Evolutionary conservation across 2,797 vertebrate genomes (phyloP).

Genomic region (Danio tinwini): DNA sequence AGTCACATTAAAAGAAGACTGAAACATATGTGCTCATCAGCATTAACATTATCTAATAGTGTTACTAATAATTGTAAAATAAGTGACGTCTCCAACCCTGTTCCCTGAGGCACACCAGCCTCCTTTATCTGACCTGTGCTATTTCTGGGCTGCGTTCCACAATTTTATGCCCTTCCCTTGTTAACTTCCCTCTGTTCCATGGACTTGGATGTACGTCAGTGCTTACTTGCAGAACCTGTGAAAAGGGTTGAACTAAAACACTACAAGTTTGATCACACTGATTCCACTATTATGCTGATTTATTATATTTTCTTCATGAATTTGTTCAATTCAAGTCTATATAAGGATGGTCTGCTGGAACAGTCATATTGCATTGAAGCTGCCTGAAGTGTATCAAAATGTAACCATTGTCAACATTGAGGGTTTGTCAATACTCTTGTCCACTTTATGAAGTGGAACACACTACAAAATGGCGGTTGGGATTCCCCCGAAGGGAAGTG

Average conservation of each 20-base stretch:
- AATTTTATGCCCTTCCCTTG: not conserved
- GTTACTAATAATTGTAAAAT: not conserved
- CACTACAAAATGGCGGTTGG: no score
- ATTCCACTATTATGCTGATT: not conserved
- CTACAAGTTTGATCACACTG: not conserved
- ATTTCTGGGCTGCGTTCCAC: constrained; percentile 19
- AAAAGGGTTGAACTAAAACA: not conserved
- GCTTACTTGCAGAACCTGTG: not conserved
- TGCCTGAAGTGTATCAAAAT: no score
- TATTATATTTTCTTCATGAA: not conserved
- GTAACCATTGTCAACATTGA: no score
- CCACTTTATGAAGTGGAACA: no score
- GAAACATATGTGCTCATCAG: no score
- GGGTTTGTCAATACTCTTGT: no score
- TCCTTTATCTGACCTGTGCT: not conserved
- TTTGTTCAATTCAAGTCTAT: not conserved
- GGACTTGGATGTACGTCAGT: not conserved
- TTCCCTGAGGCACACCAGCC: not conserved
- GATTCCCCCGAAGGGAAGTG: no score
- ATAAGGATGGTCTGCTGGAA: not conserved
- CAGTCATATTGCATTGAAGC: no score
- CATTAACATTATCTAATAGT: no score
- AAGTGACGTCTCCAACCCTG: not conserved
- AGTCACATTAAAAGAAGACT: no score
- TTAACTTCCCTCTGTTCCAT: not conserved